Evolutionary conservation across 2,797 vertebrate species (phyloP).

Genomic region (Tenualosa ilisha): DNA sequence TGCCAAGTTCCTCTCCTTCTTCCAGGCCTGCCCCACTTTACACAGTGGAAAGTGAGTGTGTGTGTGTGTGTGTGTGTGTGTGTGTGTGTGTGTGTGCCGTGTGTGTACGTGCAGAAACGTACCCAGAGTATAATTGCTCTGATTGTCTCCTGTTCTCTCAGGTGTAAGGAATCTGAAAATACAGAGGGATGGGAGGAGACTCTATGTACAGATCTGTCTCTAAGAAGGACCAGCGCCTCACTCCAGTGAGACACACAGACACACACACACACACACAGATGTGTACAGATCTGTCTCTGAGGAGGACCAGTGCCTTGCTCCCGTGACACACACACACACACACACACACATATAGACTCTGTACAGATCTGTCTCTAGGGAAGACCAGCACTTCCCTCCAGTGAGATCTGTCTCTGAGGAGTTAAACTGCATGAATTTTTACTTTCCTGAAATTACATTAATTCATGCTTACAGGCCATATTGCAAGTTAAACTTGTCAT

Average conservation of each 20-base stretch:
- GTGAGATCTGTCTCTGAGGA: too few species aligned
- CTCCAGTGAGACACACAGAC: background rate
- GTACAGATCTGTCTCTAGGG: background rate
- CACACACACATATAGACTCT: background rate
- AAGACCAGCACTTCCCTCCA: too few species aligned
- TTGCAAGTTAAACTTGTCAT: too few species aligned
- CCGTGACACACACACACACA: too few species aligned
- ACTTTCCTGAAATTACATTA: too few species aligned
- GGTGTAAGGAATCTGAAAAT: background rate
- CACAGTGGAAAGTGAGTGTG: background rate
- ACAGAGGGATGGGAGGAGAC: too few species aligned
- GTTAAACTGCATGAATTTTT: too few species aligned
- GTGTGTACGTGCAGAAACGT: background rate
- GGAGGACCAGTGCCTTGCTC: background rate
- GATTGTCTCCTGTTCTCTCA: background rate
- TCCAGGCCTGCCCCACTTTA: background rate
- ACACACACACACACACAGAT: too few species aligned
- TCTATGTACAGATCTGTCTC: background rate
- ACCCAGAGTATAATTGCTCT: background rate
- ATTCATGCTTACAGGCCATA: too few species aligned
- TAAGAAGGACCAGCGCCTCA: background rate
- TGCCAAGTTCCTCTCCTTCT: background rate
- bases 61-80: slow-evolving; percentile 6
- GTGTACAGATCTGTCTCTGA: background rate
- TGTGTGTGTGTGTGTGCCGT: background rate